Base-by-base conservation (phyloP, 2,888 invertebrate species). In the Magallana nippona region DNA sequence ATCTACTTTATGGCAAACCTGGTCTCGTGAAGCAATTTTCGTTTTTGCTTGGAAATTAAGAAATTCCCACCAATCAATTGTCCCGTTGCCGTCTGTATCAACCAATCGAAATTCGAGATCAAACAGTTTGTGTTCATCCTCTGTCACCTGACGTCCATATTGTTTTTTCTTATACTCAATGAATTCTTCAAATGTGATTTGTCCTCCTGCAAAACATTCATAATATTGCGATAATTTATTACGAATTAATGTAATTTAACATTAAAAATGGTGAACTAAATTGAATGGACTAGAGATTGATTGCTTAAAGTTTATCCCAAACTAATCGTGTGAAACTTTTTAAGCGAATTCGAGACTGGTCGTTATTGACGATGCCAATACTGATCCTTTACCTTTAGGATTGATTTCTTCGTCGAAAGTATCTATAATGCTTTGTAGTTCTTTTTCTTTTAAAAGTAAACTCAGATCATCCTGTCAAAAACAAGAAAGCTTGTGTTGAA, bases 11-110 rank as follows among this genome's bases (percentile, higher is more conserved):
- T 27, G 11, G 10, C 1, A 57, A 57, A 79, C 79, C 88, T 87
- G 87, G 19, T 88, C 78, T 55, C 89, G 82, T 32, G 83, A 86
- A 1, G 86, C 89, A 0, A 91, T 86, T 79, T 84, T 84, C 10
- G 82, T 78, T 57, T 89, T 89, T 10, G 89, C 88, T 32, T 90
- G 90, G 60, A 90, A 87, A 84, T 89, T 90, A 11, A 90, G 84
- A 81, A 91, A 91, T 84, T 91, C 90, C 90, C 91, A 91, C 90
- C 91, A 91, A 83, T 90, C 89, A 11, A 91, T 84, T 55, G 55
- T 79, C n/a, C 88, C 87, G 79, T 89, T 88, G n/a, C 86, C 85
- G 82, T 91, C 88, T 77, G 84, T 83, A 83, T 91, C 91, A 56
- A 89, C 89, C 57, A 87, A 78, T 15, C 82, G 83, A 85, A 89